Evolutionary conservation across 1,140 invertebrate genomes (phyloP).

Genomic region (Drosophila insularis): DNA sequence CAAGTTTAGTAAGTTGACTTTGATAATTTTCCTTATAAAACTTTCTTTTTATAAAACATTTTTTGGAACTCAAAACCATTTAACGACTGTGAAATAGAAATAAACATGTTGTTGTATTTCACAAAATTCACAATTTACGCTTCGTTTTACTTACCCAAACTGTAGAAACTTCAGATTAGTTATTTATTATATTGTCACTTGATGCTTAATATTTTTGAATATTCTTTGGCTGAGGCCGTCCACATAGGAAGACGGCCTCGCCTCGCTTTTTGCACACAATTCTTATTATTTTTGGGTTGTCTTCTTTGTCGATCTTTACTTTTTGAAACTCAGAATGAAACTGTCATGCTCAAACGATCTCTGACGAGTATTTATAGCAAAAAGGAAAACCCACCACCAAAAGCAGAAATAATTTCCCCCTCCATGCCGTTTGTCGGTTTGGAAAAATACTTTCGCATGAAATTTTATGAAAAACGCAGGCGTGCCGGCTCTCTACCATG

Average conservation of each 20-base stretch:
- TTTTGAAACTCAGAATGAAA: constrained; percentile 33
- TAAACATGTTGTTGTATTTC: neutral
- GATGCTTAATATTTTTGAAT: neutral
- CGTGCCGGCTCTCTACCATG: constrained; percentile 43
- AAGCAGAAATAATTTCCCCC: neutral
- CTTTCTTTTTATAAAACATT: neutral
- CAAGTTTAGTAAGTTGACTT: neutral
- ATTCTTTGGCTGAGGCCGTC: neutral
- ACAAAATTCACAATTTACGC: neutral
- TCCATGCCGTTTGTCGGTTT: too few relatives aligned
- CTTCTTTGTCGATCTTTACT: constrained; percentile 39
- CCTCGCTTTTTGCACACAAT: constrained; percentile 29
- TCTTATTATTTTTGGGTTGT: neutral
- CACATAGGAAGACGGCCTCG: constrained; percentile 41
- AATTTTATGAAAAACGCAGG: constrained; percentile 56
- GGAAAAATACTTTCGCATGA: constrained; percentile 74
- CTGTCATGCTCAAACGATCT: constrained; percentile 54
- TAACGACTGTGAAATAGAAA: neutral
- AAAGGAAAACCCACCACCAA: constrained; percentile 58
- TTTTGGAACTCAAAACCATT: neutral
- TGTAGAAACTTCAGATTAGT: neutral
- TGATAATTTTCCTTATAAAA: neutral
- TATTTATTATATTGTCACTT: neutral
- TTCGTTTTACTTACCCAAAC: neutral
- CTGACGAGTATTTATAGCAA: constrained; percentile 59